Base-by-base conservation (phyloP, 1,140 invertebrate genomes). In the Akabosia matsudoensis region DNA sequence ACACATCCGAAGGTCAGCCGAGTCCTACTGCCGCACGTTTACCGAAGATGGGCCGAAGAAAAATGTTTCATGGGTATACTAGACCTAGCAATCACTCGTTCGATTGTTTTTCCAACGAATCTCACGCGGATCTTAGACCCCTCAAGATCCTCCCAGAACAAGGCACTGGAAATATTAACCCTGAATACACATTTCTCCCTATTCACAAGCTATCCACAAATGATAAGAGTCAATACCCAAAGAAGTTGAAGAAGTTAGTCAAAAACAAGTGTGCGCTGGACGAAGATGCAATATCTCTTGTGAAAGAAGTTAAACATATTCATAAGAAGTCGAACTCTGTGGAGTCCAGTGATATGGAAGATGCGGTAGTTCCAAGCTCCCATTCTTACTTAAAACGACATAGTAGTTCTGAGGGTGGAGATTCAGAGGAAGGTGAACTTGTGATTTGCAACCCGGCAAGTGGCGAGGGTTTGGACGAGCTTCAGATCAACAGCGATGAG, bases 171-270 rank as follows among this genome's bases (percentile, higher is more conserved):
- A 67, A 30, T 30, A 67, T 67, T 22, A 67, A 67, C 31, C 61
- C 61, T 2, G 61, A 67, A 67, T 67, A 67, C n/a, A 67, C 61
- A n/a, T 67, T 67, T 31, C 61, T 67, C n/a, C 61, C 61, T 31
- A 67, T 67, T 7, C 61, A 67, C 61, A 67, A 67, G n/a, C 22
- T 67, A 30, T 30, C 61, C 24, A 67, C 24, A 2, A 22, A 22
- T 30, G 24, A 30, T 13, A 67, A 67, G 31, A 31, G 10, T 67
- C 61, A 67, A 16, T 67, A 24, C 22, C 61, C 61, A 67, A 67
- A 67, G n/a, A 67, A 67, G 31, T 67, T 22, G 7, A 67, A 67
- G n/a, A 67, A 67, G 30, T 67, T 67, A 67, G 61, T 67, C 61
- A 67, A 67, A 67, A 67, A 30, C 22, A 16, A 7, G 61, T 67